Evolutionary conservation across 2,888 invertebrate genomes (phyloP), one percentile per base, ranked within the genome.

Genomic region (Alloscopus bannaensis): DNA sequence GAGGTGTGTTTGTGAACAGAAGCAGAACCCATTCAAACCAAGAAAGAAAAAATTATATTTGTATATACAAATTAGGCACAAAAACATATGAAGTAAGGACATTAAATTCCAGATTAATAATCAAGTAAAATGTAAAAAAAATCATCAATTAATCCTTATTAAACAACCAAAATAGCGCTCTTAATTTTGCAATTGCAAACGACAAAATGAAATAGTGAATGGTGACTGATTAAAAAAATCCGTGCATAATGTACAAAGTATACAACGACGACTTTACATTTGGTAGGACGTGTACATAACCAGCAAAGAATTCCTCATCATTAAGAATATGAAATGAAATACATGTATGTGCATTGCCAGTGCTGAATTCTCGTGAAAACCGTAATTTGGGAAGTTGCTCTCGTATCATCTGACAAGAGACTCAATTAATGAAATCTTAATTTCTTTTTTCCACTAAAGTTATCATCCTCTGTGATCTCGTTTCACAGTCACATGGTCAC

Each of bases 11-110:
- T n/a, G 42, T 31, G 31, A 79, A 65, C 50, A 77, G 64, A 70
- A 77, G 60, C 68, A 65, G 72, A 78, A 78, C 78, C 78, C 29
- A 73, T 20, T 26, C 60, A 64, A 73, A 70, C 70, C 66, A 18
- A 66, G 55, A 76, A 73, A 36, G 26, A 73, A 77, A 28, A 70
- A 45, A 64, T n/a, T n/a, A n/a, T n/a, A n/a, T n/a, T n/a, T n/a
- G n/a, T n/a, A n/a, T n/a, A n/a, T n/a, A n/a, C n/a, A n/a, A n/a
- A n/a, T n/a, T n/a, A n/a, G n/a, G n/a, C n/a, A n/a, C n/a, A n/a
- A n/a, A n/a, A n/a, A n/a, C n/a, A n/a, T n/a, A 73, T 62, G 45
- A 60, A 65, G 66, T 42, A 20, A 72, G 64, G n/a, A 26, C 29
- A 31, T 36, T 60, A 28, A 2, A 71, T 29, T 36, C 42, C 26